A percentile compares a stretch with the other conserved stretches of the same genome.
Evolutionary conservation across 1,140 invertebrate species (phyloP).

Genomic region (Micrasema longulum): DNA sequence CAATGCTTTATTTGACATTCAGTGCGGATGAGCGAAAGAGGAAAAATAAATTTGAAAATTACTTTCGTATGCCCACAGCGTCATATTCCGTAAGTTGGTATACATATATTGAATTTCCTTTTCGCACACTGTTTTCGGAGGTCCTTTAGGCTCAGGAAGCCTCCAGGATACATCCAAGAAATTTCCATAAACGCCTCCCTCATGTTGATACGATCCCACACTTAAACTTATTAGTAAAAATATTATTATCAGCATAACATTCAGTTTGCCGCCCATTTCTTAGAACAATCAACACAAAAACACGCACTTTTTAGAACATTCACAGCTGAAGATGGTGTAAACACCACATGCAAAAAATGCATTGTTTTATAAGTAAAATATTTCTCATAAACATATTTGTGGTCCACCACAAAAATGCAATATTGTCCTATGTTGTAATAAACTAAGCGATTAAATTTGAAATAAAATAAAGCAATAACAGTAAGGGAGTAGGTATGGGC

Average conservation of each 20-base stretch:
- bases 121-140: slow-evolving; percentile 12
- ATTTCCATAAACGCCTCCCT: slow-evolving; percentile 4
- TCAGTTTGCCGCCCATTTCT: neutral
- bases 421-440: no score
- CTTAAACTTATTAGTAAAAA: neutral
- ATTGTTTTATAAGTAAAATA: no score
- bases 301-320: no score
- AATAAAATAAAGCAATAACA: no score
- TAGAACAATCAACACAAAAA: neutral
- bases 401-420: no score
- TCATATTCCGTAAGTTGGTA: slow-evolving; percentile 19
- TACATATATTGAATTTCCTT: slow-evolving; percentile 23
- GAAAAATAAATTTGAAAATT: neutral
- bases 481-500: no score
- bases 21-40: no score
- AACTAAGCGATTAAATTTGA: no score
- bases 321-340: no score
- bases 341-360: no score
- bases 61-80: slow-evolving; percentile 31
- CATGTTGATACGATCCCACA: neutral
- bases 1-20: no score
- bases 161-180: slow-evolving; percentile 22
- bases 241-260: neutral
- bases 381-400: no score
- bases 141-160: slow-evolving; percentile 12